Evolutionary conservation across 2,888 invertebrate genomes (phyloP), one percentile per base, ranked within the genome.

Genomic region (Eucera pruinosa): DNA sequence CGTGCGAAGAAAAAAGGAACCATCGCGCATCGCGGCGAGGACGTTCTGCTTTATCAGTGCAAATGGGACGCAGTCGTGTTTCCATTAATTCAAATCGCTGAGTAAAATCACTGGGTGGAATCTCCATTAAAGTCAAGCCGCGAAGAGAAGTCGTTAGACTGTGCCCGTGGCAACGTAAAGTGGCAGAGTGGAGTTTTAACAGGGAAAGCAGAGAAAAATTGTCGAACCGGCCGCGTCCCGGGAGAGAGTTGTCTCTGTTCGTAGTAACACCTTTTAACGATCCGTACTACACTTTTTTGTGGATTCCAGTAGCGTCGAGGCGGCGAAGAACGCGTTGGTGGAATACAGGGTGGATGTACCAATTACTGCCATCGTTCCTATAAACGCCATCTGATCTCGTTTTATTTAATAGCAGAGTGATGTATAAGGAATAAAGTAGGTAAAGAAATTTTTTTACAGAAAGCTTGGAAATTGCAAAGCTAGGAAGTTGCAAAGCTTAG

Each of bases 1-100:
- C n/a, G 36, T 11, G 36, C 6, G 36, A 36, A 36, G 36, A 36
- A 3, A 11, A 11, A 36, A 36, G 36, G 9, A 11, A 2, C 5
- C 5, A 65, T 33, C 45, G 62, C 45, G 45, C 64, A 60, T 47
- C 60, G 23, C 68, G 20, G 50, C 57, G 48, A 67, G 74, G 72
- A 78, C 84, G 78, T 82, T 82, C 76, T 73, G 84, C 70, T 81
- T 84, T 85, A 83, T 85, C 85, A 75, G 81, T 76, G 81, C 80
- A 76, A 80, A 81, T 77, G 78, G 80, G 68, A 82, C 71, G 81
- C 78, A 85, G 69, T 81, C 88, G 86, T 89, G 90, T 90, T 90
- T 90, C 89, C 90, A 90, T 90, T 90, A 90, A 90, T 90, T 89
- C 87, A 88, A 88, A 88, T 90, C 89, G 87, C 84, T 85, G 82